phyloP scores from a whole-genome alignment of 2,888 invertebrate genomes.

The Tenthredo livida region DNA sequence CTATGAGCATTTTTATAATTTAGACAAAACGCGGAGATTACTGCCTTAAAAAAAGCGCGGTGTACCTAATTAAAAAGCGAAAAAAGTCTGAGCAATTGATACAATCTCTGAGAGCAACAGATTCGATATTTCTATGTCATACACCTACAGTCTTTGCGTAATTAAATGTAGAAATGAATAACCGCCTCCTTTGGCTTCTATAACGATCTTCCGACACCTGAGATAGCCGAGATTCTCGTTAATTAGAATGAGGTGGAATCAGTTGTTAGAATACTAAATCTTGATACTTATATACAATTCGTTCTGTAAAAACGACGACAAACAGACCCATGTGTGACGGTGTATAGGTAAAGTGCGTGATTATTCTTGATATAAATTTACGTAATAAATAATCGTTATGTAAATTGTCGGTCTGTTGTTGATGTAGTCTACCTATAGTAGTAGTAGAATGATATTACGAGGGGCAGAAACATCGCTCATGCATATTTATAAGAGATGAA shows the following conservation, averaged over 20 bases:
- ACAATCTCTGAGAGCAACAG: background rate
- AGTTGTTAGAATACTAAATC: background rate
- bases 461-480: conserved; percentile 59
- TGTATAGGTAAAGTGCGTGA: background rate
- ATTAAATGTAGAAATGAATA: background rate
- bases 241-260: background rate
- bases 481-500: conserved; percentile 63
- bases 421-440: conserved; percentile 54
- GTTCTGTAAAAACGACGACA: background rate
- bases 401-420: conserved; percentile 41
- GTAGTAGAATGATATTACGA: conserved; percentile 60
- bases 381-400: conserved; percentile 33
- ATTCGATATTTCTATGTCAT: background rate
- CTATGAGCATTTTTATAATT: background rate
- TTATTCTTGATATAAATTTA: conserved; percentile 39
- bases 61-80: background rate
- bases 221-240: background rate
- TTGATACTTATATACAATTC: background rate
- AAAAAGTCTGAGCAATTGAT: background rate
- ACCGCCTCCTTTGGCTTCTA: background rate
- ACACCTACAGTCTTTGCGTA: background rate
- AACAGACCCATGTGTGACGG: background rate
- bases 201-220: background rate
- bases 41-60: background rate
- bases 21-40: background rate